Evolutionary conservation across 2,113 vertebrate species (phyloP).

Genomic region (Murina feae): DNA sequence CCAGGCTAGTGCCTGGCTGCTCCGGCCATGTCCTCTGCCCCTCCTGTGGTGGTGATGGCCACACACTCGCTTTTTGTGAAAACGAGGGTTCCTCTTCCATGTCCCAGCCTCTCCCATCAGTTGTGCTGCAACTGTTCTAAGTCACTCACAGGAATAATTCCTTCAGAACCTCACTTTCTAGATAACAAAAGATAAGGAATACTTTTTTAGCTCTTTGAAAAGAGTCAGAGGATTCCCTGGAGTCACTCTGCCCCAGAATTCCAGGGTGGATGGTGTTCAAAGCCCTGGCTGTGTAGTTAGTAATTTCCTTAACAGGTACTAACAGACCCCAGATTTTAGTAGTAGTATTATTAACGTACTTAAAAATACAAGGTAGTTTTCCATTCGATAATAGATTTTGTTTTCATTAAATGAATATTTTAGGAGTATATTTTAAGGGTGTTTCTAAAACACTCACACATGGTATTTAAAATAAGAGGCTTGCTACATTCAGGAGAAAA

Average conservation of each 20-base stretch:
- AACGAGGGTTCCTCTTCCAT: background rate
- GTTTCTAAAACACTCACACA: background rate
- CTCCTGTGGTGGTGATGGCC: rapidly evolving
- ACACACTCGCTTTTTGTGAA: background rate
- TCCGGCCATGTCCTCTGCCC: background rate
- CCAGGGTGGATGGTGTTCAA: background rate
- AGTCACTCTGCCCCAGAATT: background rate
- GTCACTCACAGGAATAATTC: background rate
- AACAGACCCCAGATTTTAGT: background rate
- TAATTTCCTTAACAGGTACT: background rate
- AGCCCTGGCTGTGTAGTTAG: background rate
- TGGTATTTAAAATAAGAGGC: background rate
- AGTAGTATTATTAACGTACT: background rate
- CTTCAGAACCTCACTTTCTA: background rate
- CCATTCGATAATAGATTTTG: background rate
- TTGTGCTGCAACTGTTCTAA: background rate
- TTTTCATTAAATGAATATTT: background rate
- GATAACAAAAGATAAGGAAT: background rate
- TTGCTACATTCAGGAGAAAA: background rate
- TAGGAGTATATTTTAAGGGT: background rate
- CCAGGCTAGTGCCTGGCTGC: no score
- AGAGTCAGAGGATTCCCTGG: background rate
- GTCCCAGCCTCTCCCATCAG: background rate
- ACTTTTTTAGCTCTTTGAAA: background rate
- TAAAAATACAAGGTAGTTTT: background rate